Percentiles rank a stretch among this genome's conserved stretches.
phyloP scores from a whole-genome alignment of 1,140 invertebrate species.

The Drosophila nigromelanica region DNA sequence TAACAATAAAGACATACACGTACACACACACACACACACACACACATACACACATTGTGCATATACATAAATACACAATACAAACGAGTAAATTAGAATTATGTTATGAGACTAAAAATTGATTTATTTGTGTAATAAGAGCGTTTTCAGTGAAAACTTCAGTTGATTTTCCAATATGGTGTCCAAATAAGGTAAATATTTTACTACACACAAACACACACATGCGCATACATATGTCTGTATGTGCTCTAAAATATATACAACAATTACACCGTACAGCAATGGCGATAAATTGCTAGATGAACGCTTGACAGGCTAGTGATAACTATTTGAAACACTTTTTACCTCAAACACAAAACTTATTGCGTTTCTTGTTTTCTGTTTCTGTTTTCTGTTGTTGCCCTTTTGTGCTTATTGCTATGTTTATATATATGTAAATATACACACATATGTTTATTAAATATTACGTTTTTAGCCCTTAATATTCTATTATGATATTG shows the following conservation, averaged over 20 bases:
- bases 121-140: conserved; percentile 60
- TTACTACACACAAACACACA: conserved; percentile 48
- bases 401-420: conserved; percentile 70
- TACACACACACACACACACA: conserved; percentile 33
- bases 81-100: conserved; percentile 61
- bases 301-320: conserved; percentile 68
- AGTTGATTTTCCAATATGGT: conserved; percentile 57
- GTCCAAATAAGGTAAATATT: conserved; percentile 79
- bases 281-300: conserved; percentile 21
- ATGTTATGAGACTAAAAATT: conserved; percentile 56
- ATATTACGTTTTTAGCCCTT: conserved; percentile 31
- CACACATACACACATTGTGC: conserved; percentile 44
- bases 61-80: conserved; percentile 42
- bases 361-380: conserved; percentile 51
- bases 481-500: conserved; percentile 38
- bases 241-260: conserved; percentile 30
- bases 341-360: conserved; percentile 55
- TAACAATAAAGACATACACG: conserved; percentile 18
- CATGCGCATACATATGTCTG: conserved; percentile 6
- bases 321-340: conserved; percentile 58
- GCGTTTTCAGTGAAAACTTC: conserved; percentile 81
- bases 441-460: conserved; percentile 25
- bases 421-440: conserved; percentile 41
- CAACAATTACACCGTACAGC: conserved; percentile 14
- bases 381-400: conserved; percentile 74